Conservation (phyloP, 1,140 invertebrate species). For the Zaprionus tsacasi region DNA sequence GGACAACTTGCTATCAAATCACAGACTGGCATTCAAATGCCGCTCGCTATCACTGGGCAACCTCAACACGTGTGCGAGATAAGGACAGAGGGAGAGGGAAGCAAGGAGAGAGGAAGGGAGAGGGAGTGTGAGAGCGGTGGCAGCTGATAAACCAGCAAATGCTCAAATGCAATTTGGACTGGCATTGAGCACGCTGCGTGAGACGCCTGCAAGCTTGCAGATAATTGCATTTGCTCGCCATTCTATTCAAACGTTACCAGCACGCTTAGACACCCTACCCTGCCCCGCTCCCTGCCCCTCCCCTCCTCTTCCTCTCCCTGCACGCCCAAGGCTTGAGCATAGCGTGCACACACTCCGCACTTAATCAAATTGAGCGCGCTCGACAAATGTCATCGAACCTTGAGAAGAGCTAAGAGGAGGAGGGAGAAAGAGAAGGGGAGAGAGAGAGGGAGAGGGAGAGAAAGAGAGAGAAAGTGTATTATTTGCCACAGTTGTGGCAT, state of each 20-base stretch:
- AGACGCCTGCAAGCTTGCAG: slow-evolving; percentile 52
- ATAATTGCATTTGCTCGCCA: slow-evolving; percentile 75
- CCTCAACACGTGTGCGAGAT: slow-evolving; percentile 10
- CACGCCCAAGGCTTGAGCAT: slow-evolving; percentile 25
- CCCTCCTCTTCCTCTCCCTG: not conserved
- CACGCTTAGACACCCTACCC: slow-evolving; percentile 1
- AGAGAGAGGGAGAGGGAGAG: slow-evolving; percentile 24
- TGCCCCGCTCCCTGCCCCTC: not conserved
- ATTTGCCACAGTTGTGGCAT: slow-evolving; percentile 69
- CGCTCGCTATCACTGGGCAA: slow-evolving; percentile 43
- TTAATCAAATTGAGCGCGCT: slow-evolving; percentile 78
- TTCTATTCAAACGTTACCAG: slow-evolving; percentile 18
- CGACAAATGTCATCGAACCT: slow-evolving; percentile 76
- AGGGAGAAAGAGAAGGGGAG: slow-evolving; percentile 31
- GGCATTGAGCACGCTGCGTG: slow-evolving; percentile 58
- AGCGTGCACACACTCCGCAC: slow-evolving; percentile 45
- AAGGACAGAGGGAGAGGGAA: not conserved
- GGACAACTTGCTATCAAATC: slow-evolving; percentile 9
- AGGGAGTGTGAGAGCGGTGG: not conserved
- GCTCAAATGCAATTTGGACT: slow-evolving; percentile 65
- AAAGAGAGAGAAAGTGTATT: slow-evolving; percentile 50
- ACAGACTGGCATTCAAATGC: slow-evolving; percentile 55
- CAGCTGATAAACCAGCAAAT: slow-evolving; percentile 47
- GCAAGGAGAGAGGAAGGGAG: not conserved
- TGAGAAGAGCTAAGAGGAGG: slow-evolving; percentile 32